A percentile compares a stretch with the other conserved stretches of the same genome.
These are phyloP conservation scores for Pammene fasciana DNA, from an alignment of 2,888 invertebrate species.

Conservation along the genomic window DNA sequence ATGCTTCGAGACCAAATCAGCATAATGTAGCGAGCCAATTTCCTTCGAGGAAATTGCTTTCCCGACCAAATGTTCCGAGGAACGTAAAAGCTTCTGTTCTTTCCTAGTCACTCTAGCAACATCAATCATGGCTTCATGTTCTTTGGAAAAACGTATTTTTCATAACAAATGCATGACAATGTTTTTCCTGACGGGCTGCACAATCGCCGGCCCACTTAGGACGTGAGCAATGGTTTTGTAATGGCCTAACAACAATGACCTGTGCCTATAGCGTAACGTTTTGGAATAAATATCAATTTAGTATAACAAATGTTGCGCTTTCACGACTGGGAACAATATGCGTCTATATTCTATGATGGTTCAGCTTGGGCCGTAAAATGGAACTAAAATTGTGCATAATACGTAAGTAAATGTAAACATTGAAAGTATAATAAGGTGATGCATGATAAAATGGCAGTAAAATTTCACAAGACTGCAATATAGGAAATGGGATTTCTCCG, in stretches of 20 bases:
- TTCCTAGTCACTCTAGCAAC: constrained; percentile 59
- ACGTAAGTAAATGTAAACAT: not conserved
- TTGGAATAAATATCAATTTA: constrained; percentile 27
- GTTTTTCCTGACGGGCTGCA: constrained; percentile 48
- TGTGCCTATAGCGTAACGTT: constrained; percentile 15
- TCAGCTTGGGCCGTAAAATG: not conserved
- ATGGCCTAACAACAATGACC: constrained; percentile 29
- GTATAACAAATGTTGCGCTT: constrained; percentile 1
- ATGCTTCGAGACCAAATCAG: constrained; percentile 49
- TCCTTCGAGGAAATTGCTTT: constrained; percentile 77
- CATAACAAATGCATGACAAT: constrained; percentile 56
- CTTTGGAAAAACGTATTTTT: constrained; percentile 53
- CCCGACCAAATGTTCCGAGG: constrained; percentile 60
- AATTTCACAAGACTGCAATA: too few relatives aligned
- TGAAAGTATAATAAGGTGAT: too few relatives aligned
- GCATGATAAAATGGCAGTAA: too few relatives aligned
- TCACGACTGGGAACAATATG: not conserved
- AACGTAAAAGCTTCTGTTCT: constrained; percentile 67
- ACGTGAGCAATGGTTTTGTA: constrained; percentile 37
- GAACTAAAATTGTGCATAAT: not conserved
- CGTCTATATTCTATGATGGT: not conserved
- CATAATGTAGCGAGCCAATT: constrained; percentile 67
- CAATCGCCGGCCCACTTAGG: constrained; percentile 40
- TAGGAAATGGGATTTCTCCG: too few relatives aligned
- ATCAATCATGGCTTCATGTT: constrained; percentile 57